Percentiles rank a stretch among this genome's conserved stretches.
phyloP scores from a whole-genome alignment of 2,888 invertebrate species.

The Xestia c-nigrum region DNA sequence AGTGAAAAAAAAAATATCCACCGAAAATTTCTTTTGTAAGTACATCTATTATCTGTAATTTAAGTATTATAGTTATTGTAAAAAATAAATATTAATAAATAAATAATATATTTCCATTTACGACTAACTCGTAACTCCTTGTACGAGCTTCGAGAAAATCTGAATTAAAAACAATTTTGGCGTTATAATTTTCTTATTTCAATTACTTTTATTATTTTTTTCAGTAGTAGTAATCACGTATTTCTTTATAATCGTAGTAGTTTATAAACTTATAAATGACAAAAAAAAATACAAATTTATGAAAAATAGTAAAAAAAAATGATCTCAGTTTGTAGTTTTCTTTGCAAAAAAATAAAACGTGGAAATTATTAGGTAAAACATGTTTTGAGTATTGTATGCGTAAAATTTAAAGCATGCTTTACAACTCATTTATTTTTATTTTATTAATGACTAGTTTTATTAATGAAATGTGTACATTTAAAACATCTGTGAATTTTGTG shows the following conservation, averaged over 20 bases:
- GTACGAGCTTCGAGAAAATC: slow-evolving; percentile 29
- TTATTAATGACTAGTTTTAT: background rate
- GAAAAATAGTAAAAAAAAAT: slow-evolving; percentile 81
- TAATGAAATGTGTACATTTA: slow-evolving; percentile 23
- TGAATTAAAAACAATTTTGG: slow-evolving; percentile 18
- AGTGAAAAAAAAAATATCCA: slow-evolving; percentile 60
- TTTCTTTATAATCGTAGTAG: slow-evolving; percentile 70
- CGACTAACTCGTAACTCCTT: slow-evolving; percentile 54
- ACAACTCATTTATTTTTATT: background rate
- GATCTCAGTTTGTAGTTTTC: slow-evolving; percentile 78
- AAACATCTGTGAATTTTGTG: slow-evolving; percentile 46
- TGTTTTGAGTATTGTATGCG: slow-evolving; percentile 53
- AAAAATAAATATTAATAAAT: slow-evolving; percentile 55
- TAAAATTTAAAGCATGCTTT: slow-evolving; percentile 12
- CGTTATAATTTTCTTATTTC: slow-evolving; percentile 30
- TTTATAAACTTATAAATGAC: slow-evolving; percentile 78
- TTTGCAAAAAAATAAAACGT: slow-evolving; percentile 39
- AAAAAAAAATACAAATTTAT: slow-evolving; percentile 83
- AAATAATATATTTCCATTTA: slow-evolving; percentile 59
- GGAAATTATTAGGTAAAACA: slow-evolving; percentile 4
- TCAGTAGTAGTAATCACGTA: slow-evolving; percentile 71
- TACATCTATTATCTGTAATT: slow-evolving; percentile 60
- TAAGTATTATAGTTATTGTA: slow-evolving; percentile 66
- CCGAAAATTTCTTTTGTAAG: slow-evolving; percentile 64
- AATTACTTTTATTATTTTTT: slow-evolving; percentile 30